These are phyloP conservation scores for Phortica magna DNA, from an alignment of 2,888 invertebrate species.

Conservation along the genomic window DNA sequence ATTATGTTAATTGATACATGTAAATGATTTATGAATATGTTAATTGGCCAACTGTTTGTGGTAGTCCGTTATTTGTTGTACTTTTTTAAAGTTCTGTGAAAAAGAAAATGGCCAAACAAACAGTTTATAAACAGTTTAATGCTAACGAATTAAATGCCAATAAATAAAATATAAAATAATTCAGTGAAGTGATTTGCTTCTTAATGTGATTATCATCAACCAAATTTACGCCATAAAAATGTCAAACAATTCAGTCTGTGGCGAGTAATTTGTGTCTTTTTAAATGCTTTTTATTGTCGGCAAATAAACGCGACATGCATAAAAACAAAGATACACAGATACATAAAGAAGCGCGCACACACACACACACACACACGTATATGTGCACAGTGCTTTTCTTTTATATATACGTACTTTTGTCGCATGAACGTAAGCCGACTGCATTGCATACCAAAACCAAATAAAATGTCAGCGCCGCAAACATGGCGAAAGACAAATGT, in stretches of 20 bases:
- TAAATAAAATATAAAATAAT: background rate
- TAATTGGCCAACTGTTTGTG: background rate
- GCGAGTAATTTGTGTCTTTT: slow-evolving; percentile 66
- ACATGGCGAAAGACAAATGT: slow-evolving; percentile 61
- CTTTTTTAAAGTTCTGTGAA: background rate
- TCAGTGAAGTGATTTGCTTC: background rate
- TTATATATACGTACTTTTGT: background rate
- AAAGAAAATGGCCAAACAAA: too few species aligned
- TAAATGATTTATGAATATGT: slow-evolving; percentile 4
- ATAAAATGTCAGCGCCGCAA: slow-evolving; percentile 35
- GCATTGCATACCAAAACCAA: slow-evolving; percentile 8
- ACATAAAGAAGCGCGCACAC: background rate
- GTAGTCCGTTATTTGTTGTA: background rate
- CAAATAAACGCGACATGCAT: slow-evolving; percentile 37
- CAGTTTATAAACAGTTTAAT: too few species aligned
- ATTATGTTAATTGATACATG: background rate
- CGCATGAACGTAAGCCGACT: background rate
- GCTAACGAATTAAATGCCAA: background rate
- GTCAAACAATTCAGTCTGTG: slow-evolving; percentile 53
- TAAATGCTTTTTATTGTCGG: slow-evolving; percentile 68
- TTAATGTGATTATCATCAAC: slow-evolving; percentile 32
- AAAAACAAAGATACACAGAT: slow-evolving; percentile 18
- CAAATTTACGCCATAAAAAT: slow-evolving; percentile 53
- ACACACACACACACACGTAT: too few species aligned
- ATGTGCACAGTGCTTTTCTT: background rate